Evolutionary conservation across 2,888 invertebrate species (phyloP).

Genomic region (Tiliacea citrago): DNA sequence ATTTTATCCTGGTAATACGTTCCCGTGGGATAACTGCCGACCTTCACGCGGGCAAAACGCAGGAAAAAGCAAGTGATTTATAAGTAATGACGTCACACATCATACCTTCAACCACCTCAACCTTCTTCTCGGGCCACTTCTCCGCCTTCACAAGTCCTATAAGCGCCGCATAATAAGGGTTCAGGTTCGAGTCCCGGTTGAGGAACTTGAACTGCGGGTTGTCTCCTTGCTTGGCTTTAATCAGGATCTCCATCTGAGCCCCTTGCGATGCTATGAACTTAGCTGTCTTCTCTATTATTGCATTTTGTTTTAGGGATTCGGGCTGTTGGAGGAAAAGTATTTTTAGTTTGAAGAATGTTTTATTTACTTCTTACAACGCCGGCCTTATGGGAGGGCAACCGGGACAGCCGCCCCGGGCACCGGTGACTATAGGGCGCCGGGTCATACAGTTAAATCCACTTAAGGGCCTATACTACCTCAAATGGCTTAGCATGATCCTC

Average conservation of each 20-base stretch:
- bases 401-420: too few species aligned
- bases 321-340: slow-evolving; percentile 91
- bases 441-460: too few species aligned
- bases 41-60: too few species aligned
- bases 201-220: slow-evolving; percentile 98
- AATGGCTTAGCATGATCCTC: too few species aligned
- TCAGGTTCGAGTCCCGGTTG: slow-evolving; percentile 95
- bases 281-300: slow-evolving; percentile 98
- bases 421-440: too few species aligned
- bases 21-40: too few species aligned
- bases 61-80: too few species aligned
- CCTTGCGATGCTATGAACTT: slow-evolving; percentile 97
- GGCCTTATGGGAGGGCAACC: too few species aligned
- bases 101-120: slow-evolving; percentile 79
- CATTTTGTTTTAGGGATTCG: slow-evolving; percentile 96
- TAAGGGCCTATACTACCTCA: too few species aligned
- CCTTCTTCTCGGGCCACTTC: slow-evolving; percentile 84
- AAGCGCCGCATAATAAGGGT: slow-evolving; percentile 97
- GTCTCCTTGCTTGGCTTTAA: slow-evolving; percentile 98
- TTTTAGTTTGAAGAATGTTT: not conserved
- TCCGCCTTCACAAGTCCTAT: slow-evolving; percentile 80
- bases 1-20: too few species aligned
- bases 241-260: slow-evolving; percentile 99
- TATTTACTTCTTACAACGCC: not conserved
- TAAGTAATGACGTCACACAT: too few species aligned